Evolutionary conservation across 2,888 invertebrate species (phyloP), one percentile per base, ranked within the genome.

Genomic region (Apodemia mormo): DNA sequence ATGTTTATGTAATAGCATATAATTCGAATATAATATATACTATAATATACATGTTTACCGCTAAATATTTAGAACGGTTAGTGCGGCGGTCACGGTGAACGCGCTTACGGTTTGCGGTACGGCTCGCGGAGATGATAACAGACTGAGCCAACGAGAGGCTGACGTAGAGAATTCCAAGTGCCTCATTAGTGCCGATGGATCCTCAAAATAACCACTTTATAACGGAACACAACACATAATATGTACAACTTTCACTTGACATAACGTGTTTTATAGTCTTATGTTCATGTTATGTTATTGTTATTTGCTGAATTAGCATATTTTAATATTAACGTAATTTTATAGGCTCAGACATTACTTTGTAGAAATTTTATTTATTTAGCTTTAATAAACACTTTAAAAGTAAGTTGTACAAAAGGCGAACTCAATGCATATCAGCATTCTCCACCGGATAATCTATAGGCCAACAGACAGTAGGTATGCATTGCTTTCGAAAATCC

Each of bases 1-100:
- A 22, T 22, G 22, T 22, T 22, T 22, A 22, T 22, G 22, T 22
- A 22, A 22, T 22, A 22, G 22, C 22, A 22, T 22, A 22, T 22
- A 22, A 22, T 22, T 22, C 22, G 22, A 22, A 22, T 22, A 22
- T 22, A 22, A 22, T 22, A 22, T 22, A 22, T 22, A 22, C 22
- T 22, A 22, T 22, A 22, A 52, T n/a, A 52, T 7, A 61, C 37
- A 6, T 33, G 61, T 37, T 61, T 37, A 10, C 61, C 33, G 61
- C 33, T 61, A 54, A 70, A 67, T 45, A 29, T 54, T 64, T 58
- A 54, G 61, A 61, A 54, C 64, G 37, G 40, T 29, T 65, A 78
- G 85, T 81, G 85, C 82, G 85, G 85, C 76, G 76, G 85, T 85
- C 84, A 85, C 81, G 85, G 80, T 83, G 75, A 72, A 69, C 71